These are phyloP conservation scores for Mirza zaza DNA, from an alignment of 2,113 vertebrate species.

Conservation along the genomic window DNA sequence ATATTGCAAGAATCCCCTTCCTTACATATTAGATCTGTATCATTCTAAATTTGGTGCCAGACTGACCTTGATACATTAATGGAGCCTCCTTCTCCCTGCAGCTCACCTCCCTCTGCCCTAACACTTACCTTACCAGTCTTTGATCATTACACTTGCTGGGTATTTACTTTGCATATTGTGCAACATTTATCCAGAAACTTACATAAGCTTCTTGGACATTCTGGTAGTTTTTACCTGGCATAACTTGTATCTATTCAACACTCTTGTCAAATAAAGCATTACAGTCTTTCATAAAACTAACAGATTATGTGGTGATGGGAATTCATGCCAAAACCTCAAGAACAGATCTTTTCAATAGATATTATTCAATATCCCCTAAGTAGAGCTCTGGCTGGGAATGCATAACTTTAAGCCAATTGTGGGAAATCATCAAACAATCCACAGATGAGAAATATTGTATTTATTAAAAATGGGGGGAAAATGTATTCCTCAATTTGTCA, in stretches of 20 bases:
- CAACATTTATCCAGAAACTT: background rate
- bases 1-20: background rate
- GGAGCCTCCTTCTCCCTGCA: background rate
- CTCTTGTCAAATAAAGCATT: background rate
- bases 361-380: background rate
- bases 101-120: background rate
- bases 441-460: background rate
- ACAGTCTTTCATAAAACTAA: background rate
- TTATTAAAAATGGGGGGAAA: background rate
- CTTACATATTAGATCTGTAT: background rate
- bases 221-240: background rate
- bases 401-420: background rate
- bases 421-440: background rate
- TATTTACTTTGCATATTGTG: background rate
- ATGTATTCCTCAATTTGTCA: background rate
- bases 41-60: background rate
- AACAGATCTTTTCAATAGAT: background rate
- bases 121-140: background rate
- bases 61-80: background rate
- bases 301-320: background rate
- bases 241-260: background rate
- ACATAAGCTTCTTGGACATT: background rate
- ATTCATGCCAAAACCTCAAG: background rate
- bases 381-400: background rate
- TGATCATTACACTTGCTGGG: background rate